Evolutionary conservation across 2,113 vertebrate genomes (phyloP).

Genomic region (Podocnemis expansa): DNA sequence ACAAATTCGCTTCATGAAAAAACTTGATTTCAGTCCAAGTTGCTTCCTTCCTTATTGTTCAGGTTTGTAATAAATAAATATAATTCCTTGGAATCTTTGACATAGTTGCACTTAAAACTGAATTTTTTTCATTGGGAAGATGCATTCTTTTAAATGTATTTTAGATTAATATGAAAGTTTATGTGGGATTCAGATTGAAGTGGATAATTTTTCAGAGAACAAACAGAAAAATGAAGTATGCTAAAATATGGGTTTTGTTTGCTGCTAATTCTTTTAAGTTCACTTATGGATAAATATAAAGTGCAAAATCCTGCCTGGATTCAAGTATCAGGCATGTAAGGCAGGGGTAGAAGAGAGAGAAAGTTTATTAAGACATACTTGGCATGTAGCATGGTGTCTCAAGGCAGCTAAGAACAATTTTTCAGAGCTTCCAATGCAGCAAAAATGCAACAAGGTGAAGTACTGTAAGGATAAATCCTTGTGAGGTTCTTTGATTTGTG

Average conservation of each 20-base stretch:
- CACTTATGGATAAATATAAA: background rate
- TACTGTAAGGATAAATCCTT: background rate
- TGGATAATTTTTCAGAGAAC: background rate
- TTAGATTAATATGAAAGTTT: background rate
- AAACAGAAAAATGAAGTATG: background rate
- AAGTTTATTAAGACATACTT: background rate
- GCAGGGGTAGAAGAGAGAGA: background rate
- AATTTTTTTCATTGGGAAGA: background rate
- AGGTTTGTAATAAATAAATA: conserved; percentile 84
- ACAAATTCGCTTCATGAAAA: conserved; percentile 98
- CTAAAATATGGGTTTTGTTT: background rate
- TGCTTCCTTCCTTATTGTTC: conserved; percentile 94
- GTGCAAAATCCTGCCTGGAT: background rate
- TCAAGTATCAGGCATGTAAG: background rate
- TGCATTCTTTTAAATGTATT: background rate
- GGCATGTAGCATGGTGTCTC: background rate
- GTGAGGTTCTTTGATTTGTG: background rate
- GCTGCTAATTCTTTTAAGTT: background rate
- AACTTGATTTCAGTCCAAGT: conserved; percentile 94
- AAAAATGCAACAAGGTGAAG: background rate
- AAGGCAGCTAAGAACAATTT: background rate
- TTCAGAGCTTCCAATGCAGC: background rate
- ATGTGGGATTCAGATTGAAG: background rate
- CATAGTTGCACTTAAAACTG: background rate
- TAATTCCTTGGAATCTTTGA: background rate